Conservation (phyloP, 2,797 vertebrate genomes). For the Cichlasoma orientale region DNA sequence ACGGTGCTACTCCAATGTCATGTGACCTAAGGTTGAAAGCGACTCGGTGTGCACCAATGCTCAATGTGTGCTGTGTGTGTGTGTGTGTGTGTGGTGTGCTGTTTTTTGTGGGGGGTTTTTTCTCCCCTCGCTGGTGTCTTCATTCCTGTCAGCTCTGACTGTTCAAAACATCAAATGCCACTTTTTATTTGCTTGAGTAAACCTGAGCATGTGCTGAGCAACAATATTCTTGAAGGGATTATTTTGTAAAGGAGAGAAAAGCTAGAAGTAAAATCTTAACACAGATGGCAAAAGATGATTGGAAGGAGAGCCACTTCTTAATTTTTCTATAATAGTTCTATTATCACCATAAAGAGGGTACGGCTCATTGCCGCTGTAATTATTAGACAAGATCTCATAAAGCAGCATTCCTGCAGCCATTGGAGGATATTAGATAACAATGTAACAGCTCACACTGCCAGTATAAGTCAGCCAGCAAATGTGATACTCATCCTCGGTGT, state of each 20-base stretch:
- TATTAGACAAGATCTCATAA: background rate
- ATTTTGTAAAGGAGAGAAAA: background rate
- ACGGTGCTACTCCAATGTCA: slow-evolving; percentile 24
- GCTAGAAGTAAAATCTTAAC: background rate
- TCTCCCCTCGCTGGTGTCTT: background rate
- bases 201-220: too few species aligned
- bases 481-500: background rate
- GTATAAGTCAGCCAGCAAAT: background rate
- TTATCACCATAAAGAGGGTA: background rate
- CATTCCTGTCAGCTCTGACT: background rate
- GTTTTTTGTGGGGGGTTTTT: background rate
- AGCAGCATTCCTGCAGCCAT: background rate
- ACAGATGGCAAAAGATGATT: background rate
- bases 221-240: too few species aligned
- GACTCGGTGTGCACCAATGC: background rate
- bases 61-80: background rate
- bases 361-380: background rate
- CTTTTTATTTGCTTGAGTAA: background rate
- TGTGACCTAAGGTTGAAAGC: slow-evolving; percentile 33
- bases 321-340: background rate
- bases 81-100: background rate
- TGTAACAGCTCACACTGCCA: background rate
- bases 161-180: background rate
- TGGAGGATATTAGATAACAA: background rate
- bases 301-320: background rate